A percentile compares a stretch with the other conserved stretches of the same genome.
phyloP scores from a whole-genome alignment of 2,113 vertebrate genomes.

The Baryphthengus martii region DNA sequence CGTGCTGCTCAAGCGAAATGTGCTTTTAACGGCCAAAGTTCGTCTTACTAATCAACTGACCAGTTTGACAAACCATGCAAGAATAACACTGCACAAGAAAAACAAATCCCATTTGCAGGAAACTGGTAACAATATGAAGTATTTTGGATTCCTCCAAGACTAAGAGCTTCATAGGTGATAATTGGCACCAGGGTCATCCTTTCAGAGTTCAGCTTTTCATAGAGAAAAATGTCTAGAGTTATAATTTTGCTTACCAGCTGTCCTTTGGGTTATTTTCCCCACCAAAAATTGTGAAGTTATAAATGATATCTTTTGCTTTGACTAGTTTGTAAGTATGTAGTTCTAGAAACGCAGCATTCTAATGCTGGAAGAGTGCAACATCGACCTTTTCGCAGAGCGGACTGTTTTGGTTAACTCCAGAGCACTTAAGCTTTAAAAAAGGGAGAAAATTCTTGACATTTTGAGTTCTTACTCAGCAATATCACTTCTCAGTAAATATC shows the following conservation, averaged over 20 bases:
- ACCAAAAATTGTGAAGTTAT: background rate
- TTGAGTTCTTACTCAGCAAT: background rate
- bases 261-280: background rate
- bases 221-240: background rate
- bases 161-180: background rate
- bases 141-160: background rate
- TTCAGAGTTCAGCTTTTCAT: background rate
- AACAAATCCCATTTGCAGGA: background rate
- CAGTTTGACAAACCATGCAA: background rate
- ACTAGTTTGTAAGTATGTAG: rapidly evolving
- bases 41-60: background rate
- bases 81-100: background rate
- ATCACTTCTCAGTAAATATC: background rate
- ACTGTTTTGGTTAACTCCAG: too few species aligned
- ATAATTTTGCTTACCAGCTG: background rate
- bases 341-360: background rate
- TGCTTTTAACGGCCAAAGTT: background rate
- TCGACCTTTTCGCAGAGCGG: rapidly evolving
- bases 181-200: background rate
- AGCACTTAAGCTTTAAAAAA: background rate
- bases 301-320: background rate
- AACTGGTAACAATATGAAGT: background rate
- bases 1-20: background rate
- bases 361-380: background rate
- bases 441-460: background rate